Conservation (phyloP, 2,888 invertebrate species). For the Nyleta sp. region DNA sequence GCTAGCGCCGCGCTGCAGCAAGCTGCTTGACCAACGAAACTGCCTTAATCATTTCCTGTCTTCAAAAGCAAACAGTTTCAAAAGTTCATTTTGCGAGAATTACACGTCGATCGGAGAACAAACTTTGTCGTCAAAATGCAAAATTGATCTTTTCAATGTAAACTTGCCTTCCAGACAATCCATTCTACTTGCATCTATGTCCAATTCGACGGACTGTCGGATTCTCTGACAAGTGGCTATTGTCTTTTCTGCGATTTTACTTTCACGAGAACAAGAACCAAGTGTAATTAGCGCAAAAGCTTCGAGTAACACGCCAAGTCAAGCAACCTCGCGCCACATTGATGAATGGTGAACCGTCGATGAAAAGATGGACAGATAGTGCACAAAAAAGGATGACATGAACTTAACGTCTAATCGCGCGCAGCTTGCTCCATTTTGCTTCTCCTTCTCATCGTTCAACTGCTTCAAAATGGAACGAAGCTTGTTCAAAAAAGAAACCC, state of each 20-base stretch:
- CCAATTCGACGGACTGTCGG: too few species aligned
- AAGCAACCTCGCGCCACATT: constrained; percentile 78
- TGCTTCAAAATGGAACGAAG: constrained; percentile 35
- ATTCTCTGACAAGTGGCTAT: too few species aligned
- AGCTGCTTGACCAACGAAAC: constrained; percentile 73
- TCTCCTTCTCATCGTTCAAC: background rate
- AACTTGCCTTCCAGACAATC: background rate
- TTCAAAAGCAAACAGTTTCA: constrained; percentile 1
- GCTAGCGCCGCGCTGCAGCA: constrained; percentile 76
- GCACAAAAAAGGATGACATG: constrained; percentile 70
- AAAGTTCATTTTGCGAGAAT: constrained; percentile 19
- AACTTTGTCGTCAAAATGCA: too few species aligned
- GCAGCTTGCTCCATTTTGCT: constrained; percentile 72
- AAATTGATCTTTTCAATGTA: background rate
- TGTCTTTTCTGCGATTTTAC: too few species aligned
- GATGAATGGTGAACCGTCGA: constrained; percentile 64
- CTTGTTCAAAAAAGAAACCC: constrained; percentile 20
- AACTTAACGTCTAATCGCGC: constrained; percentile 75
- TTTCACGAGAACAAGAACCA: too few species aligned
- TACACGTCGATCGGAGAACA: background rate
- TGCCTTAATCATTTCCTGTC: constrained; percentile 14
- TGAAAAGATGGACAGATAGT: constrained; percentile 68
- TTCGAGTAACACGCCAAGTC: constrained; percentile 67
- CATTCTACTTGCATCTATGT: too few species aligned
- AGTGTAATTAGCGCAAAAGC: constrained; percentile 25